Conservation (phyloP, 2,113 vertebrate species). For the Planiliza haematocheilus region DNA sequence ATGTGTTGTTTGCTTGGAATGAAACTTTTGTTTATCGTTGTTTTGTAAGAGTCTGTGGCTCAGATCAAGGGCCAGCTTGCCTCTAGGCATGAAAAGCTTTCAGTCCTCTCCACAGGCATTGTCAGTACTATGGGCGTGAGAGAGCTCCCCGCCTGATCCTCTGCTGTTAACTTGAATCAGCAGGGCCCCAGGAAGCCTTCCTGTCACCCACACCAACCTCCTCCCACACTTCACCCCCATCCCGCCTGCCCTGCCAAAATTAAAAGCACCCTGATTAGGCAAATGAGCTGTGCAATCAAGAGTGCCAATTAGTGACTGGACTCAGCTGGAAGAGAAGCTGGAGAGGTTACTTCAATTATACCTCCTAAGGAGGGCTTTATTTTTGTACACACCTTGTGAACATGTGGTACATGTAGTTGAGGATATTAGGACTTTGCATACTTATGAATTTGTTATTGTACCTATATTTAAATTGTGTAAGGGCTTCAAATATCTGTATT, state of each 20-base stretch:
- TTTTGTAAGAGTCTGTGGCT: not conserved
- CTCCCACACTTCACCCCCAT: not conserved
- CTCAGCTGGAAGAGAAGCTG: constrained; percentile 39
- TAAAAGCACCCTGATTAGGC: constrained; percentile 49
- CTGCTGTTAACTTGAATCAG: not conserved
- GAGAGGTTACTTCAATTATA: constrained; percentile 18
- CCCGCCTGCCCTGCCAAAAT: constrained; percentile 1
- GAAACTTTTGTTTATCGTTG: not conserved
- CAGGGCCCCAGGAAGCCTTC: not conserved
- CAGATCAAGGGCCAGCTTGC: not conserved
- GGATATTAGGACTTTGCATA: not conserved
- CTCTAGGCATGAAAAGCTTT: not conserved
- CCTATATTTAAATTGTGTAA: too few species aligned
- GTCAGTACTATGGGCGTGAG: not conserved
- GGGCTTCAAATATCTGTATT: too few species aligned
- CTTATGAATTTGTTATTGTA: too few species aligned
- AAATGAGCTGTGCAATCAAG: constrained; percentile 58
- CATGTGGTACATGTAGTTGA: not conserved
- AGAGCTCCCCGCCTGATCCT: not conserved
- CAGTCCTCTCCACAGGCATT: not conserved
- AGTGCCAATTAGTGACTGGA: constrained; percentile 15
- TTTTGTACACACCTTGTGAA: not conserved
- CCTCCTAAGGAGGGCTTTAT: not conserved
- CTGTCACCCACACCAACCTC: constrained; percentile 1
- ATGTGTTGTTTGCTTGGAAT: not conserved